Percentiles rank a stretch among this genome's conserved stretches.
Evolutionary conservation across 2,113 vertebrate genomes (phyloP).

Genomic region (Calyptomena viridis): DNA sequence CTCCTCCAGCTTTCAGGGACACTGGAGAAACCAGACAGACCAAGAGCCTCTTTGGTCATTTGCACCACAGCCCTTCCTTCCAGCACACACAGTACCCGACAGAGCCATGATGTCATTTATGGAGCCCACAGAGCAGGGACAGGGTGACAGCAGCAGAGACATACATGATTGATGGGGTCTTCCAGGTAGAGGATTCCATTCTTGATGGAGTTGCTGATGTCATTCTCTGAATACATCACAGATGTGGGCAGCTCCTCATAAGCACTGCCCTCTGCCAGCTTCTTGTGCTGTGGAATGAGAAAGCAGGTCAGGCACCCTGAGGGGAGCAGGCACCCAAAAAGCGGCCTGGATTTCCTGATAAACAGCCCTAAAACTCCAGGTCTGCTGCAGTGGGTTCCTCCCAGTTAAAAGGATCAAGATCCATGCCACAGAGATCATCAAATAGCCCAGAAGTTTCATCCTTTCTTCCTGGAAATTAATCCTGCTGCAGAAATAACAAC

Average conservation of each 20-base stretch:
- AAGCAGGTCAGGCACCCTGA: not conserved
- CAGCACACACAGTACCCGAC: not conserved
- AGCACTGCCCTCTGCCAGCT: conserved; percentile 94
- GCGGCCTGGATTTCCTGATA: not conserved
- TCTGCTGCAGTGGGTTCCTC: not conserved
- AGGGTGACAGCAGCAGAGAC: not conserved
- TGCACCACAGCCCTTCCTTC: not conserved
- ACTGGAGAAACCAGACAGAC: not conserved
- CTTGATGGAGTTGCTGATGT: conserved; percentile 99
- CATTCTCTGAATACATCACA: conserved; percentile 92
- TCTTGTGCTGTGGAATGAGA: conserved; percentile 86
- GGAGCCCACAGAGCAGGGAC: not conserved
- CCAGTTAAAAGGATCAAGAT: not conserved
- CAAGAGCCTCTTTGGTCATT: accelerated
- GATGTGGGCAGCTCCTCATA: conserved; percentile 93
- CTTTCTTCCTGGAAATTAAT: not conserved
- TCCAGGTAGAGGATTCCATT: conserved; percentile 96
- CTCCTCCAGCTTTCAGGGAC: not conserved
- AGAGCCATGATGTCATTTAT: accelerated
- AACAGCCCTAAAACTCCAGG: not conserved
- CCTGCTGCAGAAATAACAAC: not conserved
- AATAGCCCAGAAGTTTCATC: not conserved
- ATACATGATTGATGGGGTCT: conserved; percentile 95
- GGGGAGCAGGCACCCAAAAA: not conserved
- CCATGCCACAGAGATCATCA: not conserved